phyloP scores from a whole-genome alignment of 2,888 invertebrate species.

The Entomobrya multifasciata region DNA sequence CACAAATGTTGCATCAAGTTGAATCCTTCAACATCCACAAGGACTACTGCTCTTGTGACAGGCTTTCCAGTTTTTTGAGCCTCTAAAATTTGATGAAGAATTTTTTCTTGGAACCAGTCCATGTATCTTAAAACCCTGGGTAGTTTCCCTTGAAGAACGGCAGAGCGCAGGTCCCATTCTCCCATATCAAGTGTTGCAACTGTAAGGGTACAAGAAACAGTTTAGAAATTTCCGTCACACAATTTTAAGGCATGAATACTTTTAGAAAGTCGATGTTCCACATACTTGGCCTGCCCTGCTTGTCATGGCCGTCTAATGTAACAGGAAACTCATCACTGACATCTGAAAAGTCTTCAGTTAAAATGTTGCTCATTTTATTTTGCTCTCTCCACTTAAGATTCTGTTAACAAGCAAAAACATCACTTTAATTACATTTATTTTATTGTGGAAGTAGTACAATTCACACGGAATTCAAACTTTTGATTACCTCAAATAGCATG shows the following conservation, averaged over 20 bases:
- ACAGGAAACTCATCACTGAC: constrained; percentile 47
- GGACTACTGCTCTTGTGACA: constrained; percentile 27
- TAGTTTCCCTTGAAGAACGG: constrained; percentile 21
- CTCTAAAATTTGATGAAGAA: constrained; percentile 28
- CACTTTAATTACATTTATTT: neutral
- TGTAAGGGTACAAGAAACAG: no score
- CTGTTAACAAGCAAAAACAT: neutral
- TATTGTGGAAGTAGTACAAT: neutral
- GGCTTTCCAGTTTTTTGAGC: constrained; percentile 41
- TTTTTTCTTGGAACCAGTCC: constrained; percentile 26
- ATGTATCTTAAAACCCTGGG: constrained; percentile 38
- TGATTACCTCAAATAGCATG: constrained; percentile 39
- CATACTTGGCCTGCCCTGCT: constrained; percentile 51
- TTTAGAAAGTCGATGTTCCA: neutral
- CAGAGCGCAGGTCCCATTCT: constrained; percentile 45
- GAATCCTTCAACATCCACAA: constrained; percentile 52
- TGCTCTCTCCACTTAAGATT: constrained; percentile 48
- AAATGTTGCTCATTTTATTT: constrained; percentile 39
- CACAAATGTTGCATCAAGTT: constrained; percentile 35
- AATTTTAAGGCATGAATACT: neutral
- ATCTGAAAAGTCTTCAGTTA: constrained; percentile 38
- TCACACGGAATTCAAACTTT: neutral
- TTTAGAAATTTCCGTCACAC: no score
- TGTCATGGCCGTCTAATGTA: constrained; percentile 7
- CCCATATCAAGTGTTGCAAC: constrained; percentile 46